A percentile compares a stretch with the other conserved stretches of the same genome.
These are phyloP conservation scores for Xestia sexstrigata DNA, from an alignment of 2,888 invertebrate species.

Conservation along the genomic window DNA sequence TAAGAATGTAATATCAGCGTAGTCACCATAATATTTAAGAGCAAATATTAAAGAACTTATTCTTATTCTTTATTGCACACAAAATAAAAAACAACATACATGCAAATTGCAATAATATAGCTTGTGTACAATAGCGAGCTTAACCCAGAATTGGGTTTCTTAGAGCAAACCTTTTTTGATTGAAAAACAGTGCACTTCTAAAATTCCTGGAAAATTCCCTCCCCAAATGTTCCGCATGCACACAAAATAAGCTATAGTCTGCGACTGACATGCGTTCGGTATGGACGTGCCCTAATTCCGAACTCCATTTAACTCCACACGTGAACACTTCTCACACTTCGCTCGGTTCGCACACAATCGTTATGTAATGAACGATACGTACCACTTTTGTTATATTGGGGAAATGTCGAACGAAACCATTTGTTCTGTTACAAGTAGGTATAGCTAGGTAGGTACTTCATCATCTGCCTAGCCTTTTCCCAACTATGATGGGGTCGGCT, in stretches of 20 bases:
- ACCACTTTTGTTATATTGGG: conserved; percentile 20
- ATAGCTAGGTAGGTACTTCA: background rate
- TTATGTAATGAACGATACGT: conserved; percentile 32
- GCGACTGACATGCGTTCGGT: background rate
- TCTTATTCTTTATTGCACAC: too few relatives aligned
- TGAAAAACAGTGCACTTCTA: background rate
- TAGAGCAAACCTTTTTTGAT: too few relatives aligned
- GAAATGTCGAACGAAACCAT: conserved; percentile 16
- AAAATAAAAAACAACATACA: too few relatives aligned
- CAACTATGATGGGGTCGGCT: too few relatives aligned
- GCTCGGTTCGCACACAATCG: conserved; percentile 5
- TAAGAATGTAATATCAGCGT: too few relatives aligned
- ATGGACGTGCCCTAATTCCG: conserved; percentile 29
- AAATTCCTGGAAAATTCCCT: background rate
- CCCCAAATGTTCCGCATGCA: background rate
- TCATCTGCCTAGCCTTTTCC: too few relatives aligned
- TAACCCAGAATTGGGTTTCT: too few relatives aligned
- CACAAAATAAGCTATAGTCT: background rate
- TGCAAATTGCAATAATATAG: too few relatives aligned
- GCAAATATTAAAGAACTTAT: too few relatives aligned
- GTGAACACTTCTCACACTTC: conserved; percentile 11
- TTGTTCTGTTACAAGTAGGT: background rate
- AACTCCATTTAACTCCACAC: conserved; percentile 12
- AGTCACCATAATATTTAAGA: too few relatives aligned
- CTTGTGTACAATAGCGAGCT: too few relatives aligned